Evolutionary conservation across 2,888 invertebrate species (phyloP).

Genomic region (Nymphalis c-album): DNA sequence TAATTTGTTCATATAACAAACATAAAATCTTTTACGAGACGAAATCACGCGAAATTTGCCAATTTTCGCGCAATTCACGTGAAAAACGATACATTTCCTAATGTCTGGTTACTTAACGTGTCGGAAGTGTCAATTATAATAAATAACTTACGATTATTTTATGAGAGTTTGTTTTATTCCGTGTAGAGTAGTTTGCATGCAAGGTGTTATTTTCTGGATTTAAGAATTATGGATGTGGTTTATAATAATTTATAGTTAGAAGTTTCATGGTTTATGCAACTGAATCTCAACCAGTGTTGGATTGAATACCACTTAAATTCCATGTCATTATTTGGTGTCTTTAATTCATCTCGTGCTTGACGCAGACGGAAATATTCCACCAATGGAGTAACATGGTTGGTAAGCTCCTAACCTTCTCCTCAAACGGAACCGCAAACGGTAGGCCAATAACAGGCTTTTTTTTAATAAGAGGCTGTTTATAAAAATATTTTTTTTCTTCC

Average conservation of each 20-base stretch:
- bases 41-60: slow-evolving; percentile 11
- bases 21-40: neutral
- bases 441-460: too few species aligned
- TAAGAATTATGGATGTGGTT: slow-evolving; percentile 33
- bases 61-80: slow-evolving; percentile 7
- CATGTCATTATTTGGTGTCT: too few species aligned
- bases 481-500: too few species aligned
- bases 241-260: neutral
- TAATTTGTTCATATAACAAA: neutral
- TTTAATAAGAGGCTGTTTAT: too few species aligned
- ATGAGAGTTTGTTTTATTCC: slow-evolving; percentile 39
- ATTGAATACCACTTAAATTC: too few species aligned
- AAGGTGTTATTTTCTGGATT: slow-evolving; percentile 24
- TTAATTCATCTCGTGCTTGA: too few species aligned
- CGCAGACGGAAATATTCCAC: too few species aligned
- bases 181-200: slow-evolving; percentile 41
- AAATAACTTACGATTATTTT: slow-evolving; percentile 37
- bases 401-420: too few species aligned
- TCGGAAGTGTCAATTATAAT: slow-evolving; percentile 38
- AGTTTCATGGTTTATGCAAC: too few species aligned
- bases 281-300: too few species aligned
- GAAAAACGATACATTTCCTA: slow-evolving; percentile 15
- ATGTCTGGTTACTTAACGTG: slow-evolving; percentile 14
- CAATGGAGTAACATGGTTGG: too few species aligned
- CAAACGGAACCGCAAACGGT: too few species aligned